A percentile compares a stretch with the other conserved stretches of the same genome.
Evolutionary conservation across 2,888 invertebrate genomes (phyloP).

Genomic region (Drosophila atripex): DNA sequence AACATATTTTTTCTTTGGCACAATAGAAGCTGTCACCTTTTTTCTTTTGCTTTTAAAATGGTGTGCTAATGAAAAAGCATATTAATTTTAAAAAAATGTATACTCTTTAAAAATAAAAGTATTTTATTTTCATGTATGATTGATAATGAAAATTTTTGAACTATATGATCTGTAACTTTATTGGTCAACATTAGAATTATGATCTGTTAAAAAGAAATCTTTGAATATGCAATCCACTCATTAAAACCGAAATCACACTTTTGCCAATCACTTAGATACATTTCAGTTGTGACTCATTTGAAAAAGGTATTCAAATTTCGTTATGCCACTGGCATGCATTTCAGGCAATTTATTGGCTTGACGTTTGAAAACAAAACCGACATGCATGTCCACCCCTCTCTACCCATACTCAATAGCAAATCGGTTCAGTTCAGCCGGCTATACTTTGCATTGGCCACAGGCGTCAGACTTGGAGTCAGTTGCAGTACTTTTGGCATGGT

Average conservation of each 20-base stretch:
- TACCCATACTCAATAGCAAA: slow-evolving; percentile 25
- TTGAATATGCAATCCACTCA: background rate
- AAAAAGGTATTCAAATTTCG: slow-evolving; percentile 45
- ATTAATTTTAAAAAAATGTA: background rate
- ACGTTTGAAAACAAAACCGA: slow-evolving; percentile 40
- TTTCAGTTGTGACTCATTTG: slow-evolving; percentile 18
- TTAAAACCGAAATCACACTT: background rate
- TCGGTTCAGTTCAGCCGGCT: slow-evolving; percentile 22
- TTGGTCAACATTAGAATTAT: background rate
- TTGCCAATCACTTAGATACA: background rate
- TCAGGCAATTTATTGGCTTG: slow-evolving; percentile 23
- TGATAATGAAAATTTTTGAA: too few relatives aligned
- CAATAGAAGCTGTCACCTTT: slow-evolving; percentile 10
- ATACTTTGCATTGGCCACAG: slow-evolving; percentile 49
- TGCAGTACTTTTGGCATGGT: slow-evolving; percentile 44
- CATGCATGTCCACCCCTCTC: slow-evolving; percentile 41
- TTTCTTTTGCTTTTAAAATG: slow-evolving; percentile 2
- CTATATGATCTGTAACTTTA: background rate
- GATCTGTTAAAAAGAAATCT: background rate
- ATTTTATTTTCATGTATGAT: background rate
- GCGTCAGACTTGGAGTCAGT: slow-evolving; percentile 36
- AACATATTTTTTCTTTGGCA: slow-evolving; percentile 14
- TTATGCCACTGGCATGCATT: slow-evolving; percentile 28
- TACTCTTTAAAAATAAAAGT: slow-evolving; percentile 5
- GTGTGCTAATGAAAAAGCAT: slow-evolving; percentile 1